phyloP scores from a whole-genome alignment of 2,797 vertebrate species.

The Gastrophryne carolinensis region DNA sequence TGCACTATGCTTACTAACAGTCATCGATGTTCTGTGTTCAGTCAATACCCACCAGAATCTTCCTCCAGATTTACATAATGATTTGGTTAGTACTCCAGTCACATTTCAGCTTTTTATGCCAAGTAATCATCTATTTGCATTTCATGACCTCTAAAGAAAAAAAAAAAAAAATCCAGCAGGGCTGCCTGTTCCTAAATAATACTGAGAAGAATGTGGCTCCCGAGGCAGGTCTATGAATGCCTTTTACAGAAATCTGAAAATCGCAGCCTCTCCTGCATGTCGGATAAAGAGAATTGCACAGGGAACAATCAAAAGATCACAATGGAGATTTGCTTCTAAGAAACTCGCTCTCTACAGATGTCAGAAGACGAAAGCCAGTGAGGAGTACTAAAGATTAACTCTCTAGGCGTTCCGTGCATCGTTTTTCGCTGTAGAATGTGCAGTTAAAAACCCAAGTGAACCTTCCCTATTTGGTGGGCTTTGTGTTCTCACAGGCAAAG shows the following conservation, averaged over 20 bases:
- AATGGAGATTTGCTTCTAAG: slow-evolving; percentile 8
- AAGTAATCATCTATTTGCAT: slow-evolving; percentile 8
- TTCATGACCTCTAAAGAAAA: slow-evolving; percentile 3
- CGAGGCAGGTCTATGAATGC: neutral
- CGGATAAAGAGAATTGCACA: neutral
- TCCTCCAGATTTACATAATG: neutral
- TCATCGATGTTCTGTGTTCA: neutral
- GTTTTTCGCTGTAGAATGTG: too few species aligned
- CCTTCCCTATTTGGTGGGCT: too few species aligned
- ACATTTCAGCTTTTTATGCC: neutral
- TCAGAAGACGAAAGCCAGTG: neutral
- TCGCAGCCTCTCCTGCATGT: slow-evolving; percentile 9
- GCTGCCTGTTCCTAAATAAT: neutral
- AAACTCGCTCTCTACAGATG: neutral
- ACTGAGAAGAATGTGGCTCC: neutral
- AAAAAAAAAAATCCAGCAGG: neutral
- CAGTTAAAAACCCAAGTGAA: too few species aligned
- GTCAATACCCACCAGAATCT: neutral
- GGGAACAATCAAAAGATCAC: slow-evolving; percentile 19
- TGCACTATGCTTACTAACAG: neutral
- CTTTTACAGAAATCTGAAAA: neutral
- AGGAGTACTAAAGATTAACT: too few species aligned
- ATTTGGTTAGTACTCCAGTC: neutral
- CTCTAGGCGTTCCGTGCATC: too few species aligned
- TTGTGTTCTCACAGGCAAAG: too few species aligned